Conservation (phyloP, 1,140 invertebrate species). For the Drosophila carrolli region DNA sequence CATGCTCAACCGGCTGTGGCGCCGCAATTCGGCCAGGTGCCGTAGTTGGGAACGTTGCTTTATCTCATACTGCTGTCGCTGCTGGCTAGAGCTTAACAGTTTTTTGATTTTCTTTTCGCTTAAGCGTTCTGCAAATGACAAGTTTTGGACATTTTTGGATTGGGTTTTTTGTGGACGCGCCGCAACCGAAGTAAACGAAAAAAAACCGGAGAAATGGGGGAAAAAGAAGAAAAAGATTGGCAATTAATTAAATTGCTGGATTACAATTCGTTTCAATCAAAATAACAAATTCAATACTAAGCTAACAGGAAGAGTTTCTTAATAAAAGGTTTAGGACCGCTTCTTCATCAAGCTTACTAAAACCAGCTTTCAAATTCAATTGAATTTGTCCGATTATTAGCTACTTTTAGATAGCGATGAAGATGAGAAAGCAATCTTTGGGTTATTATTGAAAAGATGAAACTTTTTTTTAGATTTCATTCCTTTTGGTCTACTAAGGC, state of each 20-base stretch:
- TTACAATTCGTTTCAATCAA: conserved; percentile 62
- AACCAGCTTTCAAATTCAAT: no score
- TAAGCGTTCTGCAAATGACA: conserved; percentile 84
- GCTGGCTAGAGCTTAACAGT: conserved; percentile 65
- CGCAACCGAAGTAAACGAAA: conserved; percentile 65
- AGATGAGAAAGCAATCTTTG: no score
- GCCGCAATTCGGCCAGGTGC: conserved; percentile 27
- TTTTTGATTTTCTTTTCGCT: conserved; percentile 67
- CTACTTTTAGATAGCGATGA: no score
- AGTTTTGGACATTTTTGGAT: conserved; percentile 46
- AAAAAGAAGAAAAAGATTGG: conserved; percentile 79
- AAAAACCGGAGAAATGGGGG: conserved; percentile 42
- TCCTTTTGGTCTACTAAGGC: conserved; percentile 43
- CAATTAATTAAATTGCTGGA: conserved; percentile 83
- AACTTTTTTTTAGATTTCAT: neutral
- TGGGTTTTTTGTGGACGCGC: conserved; percentile 54
- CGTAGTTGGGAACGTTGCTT: conserved; percentile 33
- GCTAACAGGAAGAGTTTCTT: conserved; percentile 18
- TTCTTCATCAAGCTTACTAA: neutral
- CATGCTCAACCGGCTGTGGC: neutral
- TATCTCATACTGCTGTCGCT: conserved; percentile 64
- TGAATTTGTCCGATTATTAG: no score
- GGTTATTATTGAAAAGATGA: neutral
- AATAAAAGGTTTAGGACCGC: neutral
- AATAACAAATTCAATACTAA: conserved; percentile 44